These are phyloP conservation scores for Hapalemur alaotrensis DNA, from an alignment of 2,797 vertebrate species.

Conservation along the genomic window DNA sequence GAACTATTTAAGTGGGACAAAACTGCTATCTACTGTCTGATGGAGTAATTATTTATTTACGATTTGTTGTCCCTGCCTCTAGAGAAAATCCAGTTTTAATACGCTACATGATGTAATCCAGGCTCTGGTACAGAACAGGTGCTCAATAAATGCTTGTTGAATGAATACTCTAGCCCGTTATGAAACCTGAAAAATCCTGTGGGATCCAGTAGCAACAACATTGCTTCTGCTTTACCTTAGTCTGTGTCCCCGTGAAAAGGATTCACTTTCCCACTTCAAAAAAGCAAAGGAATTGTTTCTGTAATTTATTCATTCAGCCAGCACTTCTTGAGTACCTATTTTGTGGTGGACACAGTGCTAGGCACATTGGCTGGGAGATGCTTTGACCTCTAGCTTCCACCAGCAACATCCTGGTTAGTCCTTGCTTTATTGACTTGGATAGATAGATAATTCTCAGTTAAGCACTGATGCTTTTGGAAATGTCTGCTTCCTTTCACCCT, in stretches of 20 bases:
- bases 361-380: not conserved
- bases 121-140: not conserved
- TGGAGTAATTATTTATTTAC: not conserved
- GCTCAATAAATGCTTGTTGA: not conserved
- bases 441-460: slow-evolving; percentile 34
- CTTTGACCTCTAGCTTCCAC: not conserved
- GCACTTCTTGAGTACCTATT: not conserved
- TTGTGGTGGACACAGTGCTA: not conserved
- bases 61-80: not conserved
- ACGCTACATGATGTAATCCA: not conserved
- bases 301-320: not conserved
- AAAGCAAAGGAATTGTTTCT: not conserved
- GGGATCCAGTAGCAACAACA: not conserved
- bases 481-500: slow-evolving; percentile 25
- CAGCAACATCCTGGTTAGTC: not conserved
- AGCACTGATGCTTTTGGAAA: slow-evolving; percentile 44
- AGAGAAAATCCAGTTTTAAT: not conserved
- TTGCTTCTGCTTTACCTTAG: not conserved
- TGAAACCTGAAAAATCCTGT: not conserved
- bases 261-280: not conserved
- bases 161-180: not conserved
- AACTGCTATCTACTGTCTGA: not conserved
- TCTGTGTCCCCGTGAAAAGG: not conserved
- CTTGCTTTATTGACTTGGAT: not conserved
- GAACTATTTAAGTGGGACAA: not conserved